A percentile compares a stretch with the other conserved stretches of the same genome.
phyloP scores from a whole-genome alignment of 1,140 invertebrate genomes.

The Apolygus lucorum region DNA sequence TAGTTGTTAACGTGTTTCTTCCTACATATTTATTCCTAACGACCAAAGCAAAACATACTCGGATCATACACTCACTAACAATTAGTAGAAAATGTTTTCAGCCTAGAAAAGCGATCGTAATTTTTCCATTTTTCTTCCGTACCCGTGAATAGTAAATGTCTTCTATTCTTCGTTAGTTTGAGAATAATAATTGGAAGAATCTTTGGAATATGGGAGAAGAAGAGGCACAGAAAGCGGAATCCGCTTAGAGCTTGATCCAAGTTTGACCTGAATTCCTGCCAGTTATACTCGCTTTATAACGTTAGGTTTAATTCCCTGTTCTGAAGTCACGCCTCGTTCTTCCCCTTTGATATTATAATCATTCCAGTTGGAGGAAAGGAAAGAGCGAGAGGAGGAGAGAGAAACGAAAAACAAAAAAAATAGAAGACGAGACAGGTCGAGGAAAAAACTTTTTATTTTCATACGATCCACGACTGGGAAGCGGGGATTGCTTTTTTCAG shows the following conservation, averaged over 20 bases:
- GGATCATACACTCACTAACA: too few relatives aligned
- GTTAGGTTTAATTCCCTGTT: not conserved
- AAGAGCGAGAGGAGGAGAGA: not conserved
- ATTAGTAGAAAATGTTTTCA: too few relatives aligned
- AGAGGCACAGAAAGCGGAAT: not conserved
- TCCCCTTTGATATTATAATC: not conserved
- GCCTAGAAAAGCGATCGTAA: too few relatives aligned
- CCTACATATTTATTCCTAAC: too few relatives aligned
- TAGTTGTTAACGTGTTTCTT: too few relatives aligned
- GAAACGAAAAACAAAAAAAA: too few relatives aligned
- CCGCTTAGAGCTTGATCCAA: not conserved
- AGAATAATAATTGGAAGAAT: too few relatives aligned
- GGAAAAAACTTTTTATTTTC: not conserved
- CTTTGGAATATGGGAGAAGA: not conserved
- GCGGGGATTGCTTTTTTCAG: not conserved
- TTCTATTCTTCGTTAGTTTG: too few relatives aligned
- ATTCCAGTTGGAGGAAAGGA: not conserved
- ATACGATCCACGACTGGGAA: not conserved
- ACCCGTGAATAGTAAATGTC: too few relatives aligned
- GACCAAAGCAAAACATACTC: too few relatives aligned
- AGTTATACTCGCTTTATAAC: not conserved
- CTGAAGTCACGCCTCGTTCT: not conserved
- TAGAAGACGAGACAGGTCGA: too few relatives aligned
- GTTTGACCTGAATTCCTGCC: not conserved
- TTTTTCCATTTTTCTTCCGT: too few relatives aligned